Conservation (phyloP, 2,113 vertebrate species). For the Albula glossodonta region DNA sequence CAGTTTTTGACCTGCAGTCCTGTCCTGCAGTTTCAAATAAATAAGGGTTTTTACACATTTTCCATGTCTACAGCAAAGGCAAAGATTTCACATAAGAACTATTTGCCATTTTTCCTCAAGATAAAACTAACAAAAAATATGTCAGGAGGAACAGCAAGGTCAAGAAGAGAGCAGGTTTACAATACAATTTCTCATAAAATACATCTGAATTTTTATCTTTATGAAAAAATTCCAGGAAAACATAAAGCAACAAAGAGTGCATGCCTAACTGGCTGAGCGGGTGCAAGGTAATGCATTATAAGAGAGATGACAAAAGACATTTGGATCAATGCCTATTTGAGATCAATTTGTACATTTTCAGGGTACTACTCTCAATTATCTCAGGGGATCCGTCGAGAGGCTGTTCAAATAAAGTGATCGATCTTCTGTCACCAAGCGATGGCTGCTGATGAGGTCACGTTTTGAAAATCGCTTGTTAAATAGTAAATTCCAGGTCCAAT, state of each 20-base stretch:
- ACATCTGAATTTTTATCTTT: too few relatives aligned
- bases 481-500: constrained; percentile 7
- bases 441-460: neutral
- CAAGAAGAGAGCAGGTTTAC: neutral
- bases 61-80: neutral
- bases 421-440: neutral
- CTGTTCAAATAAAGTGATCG: neutral
- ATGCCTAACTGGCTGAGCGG: neutral
- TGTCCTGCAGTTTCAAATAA: neutral
- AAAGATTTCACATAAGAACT: neutral
- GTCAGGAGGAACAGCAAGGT: neutral
- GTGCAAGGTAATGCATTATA: neutral
- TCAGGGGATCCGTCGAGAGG: neutral
- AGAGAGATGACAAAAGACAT: neutral
- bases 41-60: neutral
- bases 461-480: constrained; percentile 10
- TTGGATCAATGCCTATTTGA: neutral
- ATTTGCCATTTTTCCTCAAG: neutral
- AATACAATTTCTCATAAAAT: neutral
- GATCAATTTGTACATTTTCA: constrained; percentile 5
- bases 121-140: neutral
- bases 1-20: neutral
- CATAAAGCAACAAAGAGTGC: neutral
- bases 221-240: neutral
- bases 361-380: neutral